Percentiles rank a stretch among this genome's conserved stretches.
These are phyloP conservation scores for Thunnus thynnus DNA, from an alignment of 2,113 vertebrate species.

Conservation along the genomic window DNA sequence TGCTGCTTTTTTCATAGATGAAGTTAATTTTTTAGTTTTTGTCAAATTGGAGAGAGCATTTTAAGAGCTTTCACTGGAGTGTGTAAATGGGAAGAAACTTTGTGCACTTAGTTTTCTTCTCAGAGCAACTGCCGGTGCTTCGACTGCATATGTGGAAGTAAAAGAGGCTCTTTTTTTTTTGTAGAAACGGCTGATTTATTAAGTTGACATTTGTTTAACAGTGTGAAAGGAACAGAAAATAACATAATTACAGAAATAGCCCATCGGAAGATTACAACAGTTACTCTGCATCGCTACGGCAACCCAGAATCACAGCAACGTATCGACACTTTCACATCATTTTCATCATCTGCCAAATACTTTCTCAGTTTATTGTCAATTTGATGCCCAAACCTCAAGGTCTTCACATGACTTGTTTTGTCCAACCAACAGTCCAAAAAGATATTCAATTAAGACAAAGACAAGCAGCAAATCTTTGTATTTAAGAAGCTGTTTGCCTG, in stretches of 20 bases:
- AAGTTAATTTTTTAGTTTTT: background rate
- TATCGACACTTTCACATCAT: no score
- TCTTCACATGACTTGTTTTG: no score
- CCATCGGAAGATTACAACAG: background rate
- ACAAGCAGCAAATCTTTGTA: no score
- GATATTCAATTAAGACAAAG: no score
- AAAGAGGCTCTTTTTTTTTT: background rate
- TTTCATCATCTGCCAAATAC: no score
- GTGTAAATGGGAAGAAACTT: background rate
- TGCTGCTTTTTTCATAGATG: background rate
- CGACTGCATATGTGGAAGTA: background rate
- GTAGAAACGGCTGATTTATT: slow-evolving; percentile 1
- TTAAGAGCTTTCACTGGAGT: slow-evolving; percentile 13
- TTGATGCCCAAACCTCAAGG: no score
- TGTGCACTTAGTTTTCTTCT: background rate
- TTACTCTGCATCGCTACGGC: background rate
- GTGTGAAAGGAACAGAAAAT: slow-evolving; percentile 3
- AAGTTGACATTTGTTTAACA: background rate
- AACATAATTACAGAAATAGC: background rate
- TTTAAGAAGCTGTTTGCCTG: no score
- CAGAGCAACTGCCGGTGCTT: background rate
- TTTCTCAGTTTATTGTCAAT: background rate
- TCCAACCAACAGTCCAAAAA: no score
- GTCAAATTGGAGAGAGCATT: background rate
- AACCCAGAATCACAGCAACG: no score